These are phyloP conservation scores for Sialis lutaria DNA, from an alignment of 2,888 invertebrate species.

Conservation along the genomic window DNA sequence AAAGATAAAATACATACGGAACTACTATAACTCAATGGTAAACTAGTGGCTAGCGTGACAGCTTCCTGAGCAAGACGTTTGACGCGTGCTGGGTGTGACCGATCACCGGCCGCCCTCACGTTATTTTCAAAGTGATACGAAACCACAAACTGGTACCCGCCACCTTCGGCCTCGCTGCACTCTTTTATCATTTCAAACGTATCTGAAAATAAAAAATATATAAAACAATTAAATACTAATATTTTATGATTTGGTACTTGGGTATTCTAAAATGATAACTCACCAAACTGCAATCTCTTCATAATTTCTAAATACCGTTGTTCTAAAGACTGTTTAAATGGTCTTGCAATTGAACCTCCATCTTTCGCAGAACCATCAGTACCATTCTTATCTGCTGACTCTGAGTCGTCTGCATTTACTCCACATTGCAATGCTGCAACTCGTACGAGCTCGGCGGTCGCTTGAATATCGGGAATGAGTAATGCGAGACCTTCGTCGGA, in stretches of 20 bases:
- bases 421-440: constrained; percentile 18
- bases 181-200: constrained; percentile 86
- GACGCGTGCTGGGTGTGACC: constrained; percentile 71
- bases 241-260: not conserved
- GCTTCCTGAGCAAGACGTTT: constrained; percentile 90
- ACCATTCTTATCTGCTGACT: not conserved
- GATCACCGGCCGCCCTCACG: constrained; percentile 70
- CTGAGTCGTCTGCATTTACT: not conserved
- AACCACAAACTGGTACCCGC: constrained; percentile 63
- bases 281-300: constrained; percentile 79
- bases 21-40: constrained; percentile 84
- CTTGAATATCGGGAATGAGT: constrained; percentile 81
- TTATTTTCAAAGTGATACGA: constrained; percentile 82
- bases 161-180: constrained; percentile 44
- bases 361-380: constrained; percentile 10
- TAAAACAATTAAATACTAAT: not conserved
- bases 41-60: constrained; percentile 77
- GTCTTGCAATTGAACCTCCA: constrained; percentile 28
- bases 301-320: constrained; percentile 73
- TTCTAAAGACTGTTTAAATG: constrained; percentile 39
- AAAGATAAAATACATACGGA: constrained; percentile 24
- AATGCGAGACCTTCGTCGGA: constrained; percentile 79
- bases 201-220: constrained; percentile 33
- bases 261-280: constrained; percentile 15
- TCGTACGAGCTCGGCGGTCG: constrained; percentile 34